Conservation (phyloP, 2,113 vertebrate genomes). For the Tringa solitaria region DNA sequence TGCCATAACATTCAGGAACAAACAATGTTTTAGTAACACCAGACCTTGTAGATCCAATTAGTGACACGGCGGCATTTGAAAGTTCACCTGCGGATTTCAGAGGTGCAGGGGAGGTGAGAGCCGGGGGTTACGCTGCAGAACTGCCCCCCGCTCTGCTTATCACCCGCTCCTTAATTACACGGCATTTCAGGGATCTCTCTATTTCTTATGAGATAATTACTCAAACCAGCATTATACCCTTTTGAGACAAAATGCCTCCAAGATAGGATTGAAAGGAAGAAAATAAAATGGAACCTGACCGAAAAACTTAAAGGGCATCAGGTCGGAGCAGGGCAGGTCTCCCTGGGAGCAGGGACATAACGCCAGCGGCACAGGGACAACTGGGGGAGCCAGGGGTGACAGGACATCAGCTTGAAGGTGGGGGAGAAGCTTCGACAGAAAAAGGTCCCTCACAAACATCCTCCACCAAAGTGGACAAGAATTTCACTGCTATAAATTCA, state of each 20-base stretch:
- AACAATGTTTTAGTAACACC: not conserved
- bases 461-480: not conserved
- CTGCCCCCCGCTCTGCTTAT: not conserved
- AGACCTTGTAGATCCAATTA: not conserved
- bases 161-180: not conserved
- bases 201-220: not conserved
- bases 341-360: not conserved
- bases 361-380: not conserved
- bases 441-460: not conserved
- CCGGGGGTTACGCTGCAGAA: not conserved
- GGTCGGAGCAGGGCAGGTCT: not conserved
- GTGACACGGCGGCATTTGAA: not conserved
- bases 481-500: not conserved
- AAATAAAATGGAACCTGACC: not conserved
- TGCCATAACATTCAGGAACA: conserved; percentile 9
- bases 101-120: not conserved
- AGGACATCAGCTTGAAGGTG: not conserved
- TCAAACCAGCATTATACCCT: not conserved
- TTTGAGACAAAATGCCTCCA: not conserved
- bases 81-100: not conserved
- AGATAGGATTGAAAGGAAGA: not conserved
- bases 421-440: not conserved
- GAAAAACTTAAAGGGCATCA: not conserved
- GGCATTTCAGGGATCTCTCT: not conserved
- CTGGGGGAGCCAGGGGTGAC: not conserved